Percentiles rank a stretch among this genome's conserved stretches.
Conservation (phyloP, 2,113 vertebrate species). For the Gnathochromis pfefferi region DNA sequence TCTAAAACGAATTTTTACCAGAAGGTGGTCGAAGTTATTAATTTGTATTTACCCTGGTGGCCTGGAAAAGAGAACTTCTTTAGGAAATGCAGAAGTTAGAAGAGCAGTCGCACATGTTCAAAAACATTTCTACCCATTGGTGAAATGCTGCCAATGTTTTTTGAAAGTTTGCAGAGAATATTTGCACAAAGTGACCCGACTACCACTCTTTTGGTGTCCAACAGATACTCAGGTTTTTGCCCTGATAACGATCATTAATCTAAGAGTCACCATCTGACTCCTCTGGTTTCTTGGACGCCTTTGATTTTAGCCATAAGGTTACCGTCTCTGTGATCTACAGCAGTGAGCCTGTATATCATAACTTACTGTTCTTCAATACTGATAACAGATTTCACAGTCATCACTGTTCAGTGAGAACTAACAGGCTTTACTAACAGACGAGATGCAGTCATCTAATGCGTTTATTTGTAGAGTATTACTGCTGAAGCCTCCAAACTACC, state of each 20-base stretch:
- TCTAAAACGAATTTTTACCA: accelerated
- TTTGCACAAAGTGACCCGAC: not conserved
- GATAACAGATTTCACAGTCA: not conserved
- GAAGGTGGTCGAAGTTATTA: accelerated
- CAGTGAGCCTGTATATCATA: not conserved
- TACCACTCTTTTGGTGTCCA: not conserved
- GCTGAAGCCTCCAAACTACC: not conserved
- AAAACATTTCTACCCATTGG: not conserved
- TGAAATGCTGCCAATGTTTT: not conserved
- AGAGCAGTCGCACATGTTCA: not conserved
- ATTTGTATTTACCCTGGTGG: not conserved
- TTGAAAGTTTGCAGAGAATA: not conserved
- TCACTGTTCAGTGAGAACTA: accelerated
- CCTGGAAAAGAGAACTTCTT: not conserved
- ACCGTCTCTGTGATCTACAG: accelerated
- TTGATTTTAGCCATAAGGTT: not conserved
- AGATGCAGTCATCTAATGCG: accelerated
- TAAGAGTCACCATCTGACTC: not conserved
- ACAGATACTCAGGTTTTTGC: not conserved
- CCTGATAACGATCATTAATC: not conserved
- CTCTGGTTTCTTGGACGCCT: accelerated
- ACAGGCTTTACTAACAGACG: accelerated
- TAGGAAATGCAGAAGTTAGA: accelerated
- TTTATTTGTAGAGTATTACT: not conserved
- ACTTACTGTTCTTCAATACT: not conserved